Evolutionary conservation across 2,888 invertebrate species (phyloP).

Genomic region (Ophion obscuratus): DNA sequence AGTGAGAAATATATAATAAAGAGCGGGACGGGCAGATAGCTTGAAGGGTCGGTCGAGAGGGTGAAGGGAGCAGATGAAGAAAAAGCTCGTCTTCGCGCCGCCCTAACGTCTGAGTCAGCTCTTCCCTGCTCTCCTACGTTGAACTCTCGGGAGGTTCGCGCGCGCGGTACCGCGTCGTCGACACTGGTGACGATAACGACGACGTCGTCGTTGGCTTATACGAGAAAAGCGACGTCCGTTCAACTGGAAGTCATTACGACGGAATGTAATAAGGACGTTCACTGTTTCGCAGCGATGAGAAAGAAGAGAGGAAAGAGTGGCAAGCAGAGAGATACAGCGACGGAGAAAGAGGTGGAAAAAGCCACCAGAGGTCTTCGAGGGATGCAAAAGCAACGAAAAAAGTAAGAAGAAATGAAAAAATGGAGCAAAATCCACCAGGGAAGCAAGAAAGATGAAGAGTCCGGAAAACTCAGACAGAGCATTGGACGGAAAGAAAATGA

Average conservation of each 20-base stretch:
- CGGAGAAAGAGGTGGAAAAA: constrained; percentile 10
- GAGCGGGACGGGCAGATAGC: too few relatives aligned
- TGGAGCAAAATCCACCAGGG: background rate
- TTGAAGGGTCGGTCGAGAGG: background rate
- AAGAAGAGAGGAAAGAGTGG: constrained; percentile 17
- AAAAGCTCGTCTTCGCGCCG: constrained; percentile 7
- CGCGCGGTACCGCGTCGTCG: background rate
- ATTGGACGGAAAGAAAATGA: constrained; percentile 49
- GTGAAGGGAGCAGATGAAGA: background rate
- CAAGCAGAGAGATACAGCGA: constrained; percentile 1
- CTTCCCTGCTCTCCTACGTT: constrained; percentile 7
- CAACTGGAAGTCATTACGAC: constrained; percentile 65
- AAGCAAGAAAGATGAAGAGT: constrained; percentile 14
- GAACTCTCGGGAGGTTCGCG: too few relatives aligned
- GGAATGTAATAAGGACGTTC: constrained; percentile 67
- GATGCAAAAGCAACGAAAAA: background rate
- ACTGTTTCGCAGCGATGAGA: constrained; percentile 57
- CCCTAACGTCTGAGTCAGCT: constrained; percentile 44
- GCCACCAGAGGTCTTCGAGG: constrained; percentile 1
- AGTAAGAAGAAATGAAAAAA: background rate
- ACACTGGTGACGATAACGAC: constrained; percentile 19
- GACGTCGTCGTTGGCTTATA: background rate
- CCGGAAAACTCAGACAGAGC: constrained; percentile 41
- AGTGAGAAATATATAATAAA: constrained; percentile 4
- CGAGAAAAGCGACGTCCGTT: constrained; percentile 49